These are phyloP conservation scores for Neelides folsomi DNA, from an alignment of 2,888 invertebrate genomes.

Conservation along the genomic window DNA sequence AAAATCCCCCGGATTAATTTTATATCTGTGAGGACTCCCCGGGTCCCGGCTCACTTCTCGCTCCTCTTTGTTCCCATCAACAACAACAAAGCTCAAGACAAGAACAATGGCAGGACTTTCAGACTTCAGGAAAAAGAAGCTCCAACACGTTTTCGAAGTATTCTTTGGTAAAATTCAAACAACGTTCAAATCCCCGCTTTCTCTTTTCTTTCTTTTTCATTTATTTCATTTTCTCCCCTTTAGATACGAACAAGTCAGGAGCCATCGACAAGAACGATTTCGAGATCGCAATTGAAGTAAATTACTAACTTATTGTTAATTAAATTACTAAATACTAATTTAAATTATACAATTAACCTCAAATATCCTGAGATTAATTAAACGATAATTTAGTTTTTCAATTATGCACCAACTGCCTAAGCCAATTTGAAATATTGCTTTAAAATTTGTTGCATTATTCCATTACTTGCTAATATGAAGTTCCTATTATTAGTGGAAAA, in stretches of 20 bases:
- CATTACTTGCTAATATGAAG: too few relatives aligned
- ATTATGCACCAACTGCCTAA: too few relatives aligned
- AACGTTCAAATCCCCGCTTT: not conserved
- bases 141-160: constrained; percentile 2
- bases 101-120: not conserved
- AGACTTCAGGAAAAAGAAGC: constrained; percentile 3
- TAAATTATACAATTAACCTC: too few relatives aligned
- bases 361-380: too few relatives aligned
- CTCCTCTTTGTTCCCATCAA: not conserved
- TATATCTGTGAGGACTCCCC: too few relatives aligned
- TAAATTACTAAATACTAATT: not conserved
- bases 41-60: too few relatives aligned
- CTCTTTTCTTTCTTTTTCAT: too few relatives aligned
- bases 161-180: constrained; percentile 1
- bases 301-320: not conserved
- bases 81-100: not conserved
- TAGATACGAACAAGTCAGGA: constrained; percentile 3
- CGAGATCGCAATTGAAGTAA: constrained; percentile 2
- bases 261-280: constrained; percentile 1
- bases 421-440: too few relatives aligned
- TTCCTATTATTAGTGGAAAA: too few relatives aligned
- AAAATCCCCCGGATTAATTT: too few relatives aligned
- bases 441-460: too few relatives aligned
- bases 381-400: too few relatives aligned
- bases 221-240: not conserved